Base-by-base conservation (phyloP, 1,140 invertebrate species). In the Thalassaphorura encarpata region DNA sequence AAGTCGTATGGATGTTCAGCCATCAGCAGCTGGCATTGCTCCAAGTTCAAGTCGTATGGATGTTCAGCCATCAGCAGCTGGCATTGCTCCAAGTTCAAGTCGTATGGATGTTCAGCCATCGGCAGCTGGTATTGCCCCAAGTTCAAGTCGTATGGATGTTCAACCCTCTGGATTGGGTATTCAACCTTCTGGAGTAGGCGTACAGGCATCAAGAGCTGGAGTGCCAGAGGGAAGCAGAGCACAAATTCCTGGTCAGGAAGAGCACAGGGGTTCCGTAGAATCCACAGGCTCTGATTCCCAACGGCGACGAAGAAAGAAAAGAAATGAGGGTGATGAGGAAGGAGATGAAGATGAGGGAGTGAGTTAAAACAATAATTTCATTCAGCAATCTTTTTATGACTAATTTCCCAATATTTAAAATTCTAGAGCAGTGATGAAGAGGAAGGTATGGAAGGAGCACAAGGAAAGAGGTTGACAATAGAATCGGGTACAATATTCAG, bases 301-400 rank as follows among this genome's bases (percentile, higher is more conserved):
- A 26, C 28, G 33, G 16, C 26, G n/a, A 23, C 48, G 16, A 51
- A 26, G n/a, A 16, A 26, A 42, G 42, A 23, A 16, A 23, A n/a
- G 24, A 40, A 41, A 36, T 36, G n/a, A 36, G 21, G 39, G 6
- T 19, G 51, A 39, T 6, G 39, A 28, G 16, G 31, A n/a, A n/a
- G n/a, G 16, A 52, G 51, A 52, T 13, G 49, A 39, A 18, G 49
- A 51, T 18, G 49, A 51, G 21, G 27, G 26, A 19, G 46, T 39
- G n/a, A 11, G 13, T 39, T 43, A n/a, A 43, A 21, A 13, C 11
- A 11, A 11, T n/a, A 11, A 8, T 8, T 21, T 43, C 11, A 43
- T 18, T 8, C 42, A 8, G 16, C 19, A 43, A 21, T 43, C 11
- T 8, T 43, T 45, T 45, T 23, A 16, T 8, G 21, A 15, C 42